Base-by-base conservation (phyloP, 2,888 invertebrate species). In the Caenorhabditis japonica region DNA sequence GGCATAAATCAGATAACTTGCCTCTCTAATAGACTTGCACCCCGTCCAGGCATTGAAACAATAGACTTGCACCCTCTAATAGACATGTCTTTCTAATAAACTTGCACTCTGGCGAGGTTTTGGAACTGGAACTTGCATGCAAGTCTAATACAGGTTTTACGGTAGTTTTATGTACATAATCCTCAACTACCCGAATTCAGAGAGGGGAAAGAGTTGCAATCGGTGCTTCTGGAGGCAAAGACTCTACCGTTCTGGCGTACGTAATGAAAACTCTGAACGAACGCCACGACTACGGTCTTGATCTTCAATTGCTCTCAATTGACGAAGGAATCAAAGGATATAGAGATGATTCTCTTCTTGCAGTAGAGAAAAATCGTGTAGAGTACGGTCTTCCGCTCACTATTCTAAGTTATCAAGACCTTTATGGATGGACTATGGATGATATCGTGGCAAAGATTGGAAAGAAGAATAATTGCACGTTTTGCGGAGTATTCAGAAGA, bases 391-490 rank as follows among this genome's bases (percentile, higher is more conserved):
- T 99, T 90, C 93, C 95, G 0, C 90, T 99, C 39, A 95, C 94
- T 90, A 94, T 99, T 73, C 90, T 97, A 7, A 97, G 97, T 0
- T 99, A 99, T 87, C 93, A 96, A 83, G 89, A 90, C 90, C 90
- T 99, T 4, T 99, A 97, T 90, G 97, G 74, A 25, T 99, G 99
- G 99, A 97, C 97, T 3, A 97, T 97, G 96, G 99, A 99, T 90
- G 93, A 93, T 85, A 97, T 99, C 88, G 99, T 99, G 0, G 88
- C 90, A 78, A 89, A 90, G 87, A 90, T 90, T 64, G 93, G 93
- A 0, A 91, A 93, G 59, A 95, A 94, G 87, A 99, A 96, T 89
- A 99, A 99, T 89, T 99, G 99, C 83, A 90, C 90, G 30, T 90
- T 90, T 77, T 90, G 90, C 84, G 90, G 90, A 4, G 90, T 90